A percentile compares a stretch with the other conserved stretches of the same genome.
phyloP scores from a whole-genome alignment of 2,113 vertebrate genomes.

The Gallinago paraguaiae region DNA sequence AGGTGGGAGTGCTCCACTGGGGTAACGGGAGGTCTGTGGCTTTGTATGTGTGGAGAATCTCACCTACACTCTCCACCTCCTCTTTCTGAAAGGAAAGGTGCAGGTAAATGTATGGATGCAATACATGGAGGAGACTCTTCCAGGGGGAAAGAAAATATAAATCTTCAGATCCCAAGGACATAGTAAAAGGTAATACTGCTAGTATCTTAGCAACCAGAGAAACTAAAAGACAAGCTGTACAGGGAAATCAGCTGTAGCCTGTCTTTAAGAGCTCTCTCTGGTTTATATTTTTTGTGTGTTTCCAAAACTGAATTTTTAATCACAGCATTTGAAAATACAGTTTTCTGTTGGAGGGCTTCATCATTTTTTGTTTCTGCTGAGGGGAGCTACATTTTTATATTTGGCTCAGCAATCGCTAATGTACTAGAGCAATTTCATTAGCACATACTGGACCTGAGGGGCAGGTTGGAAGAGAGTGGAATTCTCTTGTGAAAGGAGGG shows the following conservation, averaged over 20 bases:
- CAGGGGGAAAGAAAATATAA: neutral
- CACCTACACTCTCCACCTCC: neutral
- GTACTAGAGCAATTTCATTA: neutral
- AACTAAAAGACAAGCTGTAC: neutral
- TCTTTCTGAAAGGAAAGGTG: neutral
- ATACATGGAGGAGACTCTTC: neutral
- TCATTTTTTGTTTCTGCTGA: neutral
- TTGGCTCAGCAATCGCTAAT: neutral
- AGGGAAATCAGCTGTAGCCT: neutral
- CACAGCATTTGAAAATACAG: neutral
- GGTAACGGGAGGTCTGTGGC: neutral
- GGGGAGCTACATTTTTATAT: neutral
- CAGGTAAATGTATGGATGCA: neutral
- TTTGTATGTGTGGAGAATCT: neutral
- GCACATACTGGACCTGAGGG: neutral
- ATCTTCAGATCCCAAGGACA: neutral
- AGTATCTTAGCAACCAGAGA: conserved; percentile 57
- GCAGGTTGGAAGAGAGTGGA: neutral
- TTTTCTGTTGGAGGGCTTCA: neutral
- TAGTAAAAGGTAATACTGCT: neutral
- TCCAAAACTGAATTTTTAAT: neutral
- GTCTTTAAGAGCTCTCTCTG: neutral
- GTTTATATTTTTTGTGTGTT: neutral
- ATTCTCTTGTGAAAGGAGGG: neutral
- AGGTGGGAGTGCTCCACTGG: neutral